Evolutionary conservation across 1,140 invertebrate species (phyloP).

Genomic region (Matsumurasca onukii): DNA sequence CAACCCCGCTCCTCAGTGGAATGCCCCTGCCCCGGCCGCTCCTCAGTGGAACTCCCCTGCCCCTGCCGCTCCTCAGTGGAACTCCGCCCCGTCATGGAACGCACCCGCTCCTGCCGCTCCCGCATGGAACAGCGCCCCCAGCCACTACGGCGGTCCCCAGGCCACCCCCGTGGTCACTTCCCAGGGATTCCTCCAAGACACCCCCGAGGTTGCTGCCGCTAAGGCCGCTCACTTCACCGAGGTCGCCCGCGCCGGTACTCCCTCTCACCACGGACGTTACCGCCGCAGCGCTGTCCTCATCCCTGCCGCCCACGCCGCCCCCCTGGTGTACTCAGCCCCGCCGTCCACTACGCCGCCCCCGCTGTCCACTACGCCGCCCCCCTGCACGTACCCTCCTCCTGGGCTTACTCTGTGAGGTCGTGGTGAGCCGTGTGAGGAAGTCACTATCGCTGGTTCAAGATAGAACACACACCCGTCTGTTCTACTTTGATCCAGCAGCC

Average conservation of each 20-base stretch:
- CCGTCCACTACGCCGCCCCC: slow-evolving; percentile 20
- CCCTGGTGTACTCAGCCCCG: too few relatives aligned
- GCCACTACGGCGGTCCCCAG: slow-evolving; percentile 52
- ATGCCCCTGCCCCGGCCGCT: slow-evolving; percentile 51
- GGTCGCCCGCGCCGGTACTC: slow-evolving; percentile 35
- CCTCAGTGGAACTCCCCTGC: too few relatives aligned
- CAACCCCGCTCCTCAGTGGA: slow-evolving; percentile 46
- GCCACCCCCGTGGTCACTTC: slow-evolving; percentile 24
- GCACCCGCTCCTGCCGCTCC: too few relatives aligned
- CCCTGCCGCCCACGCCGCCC: slow-evolving; percentile 49
- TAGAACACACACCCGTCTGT: too few relatives aligned
- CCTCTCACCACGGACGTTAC: slow-evolving; percentile 43
- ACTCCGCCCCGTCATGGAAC: too few relatives aligned
- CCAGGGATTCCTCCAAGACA: slow-evolving; percentile 27
- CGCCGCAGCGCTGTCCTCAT: slow-evolving; percentile 44
- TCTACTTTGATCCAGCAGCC: not conserved
- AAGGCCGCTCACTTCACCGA: slow-evolving; percentile 31
- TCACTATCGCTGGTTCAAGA: too few relatives aligned
- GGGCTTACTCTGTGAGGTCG: not conserved
- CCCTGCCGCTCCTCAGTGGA: too few relatives aligned
- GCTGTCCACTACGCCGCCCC: slow-evolving; percentile 6
- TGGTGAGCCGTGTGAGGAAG: too few relatives aligned
- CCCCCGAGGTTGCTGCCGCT: slow-evolving; percentile 39
- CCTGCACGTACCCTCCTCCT: not conserved
- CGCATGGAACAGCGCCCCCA: slow-evolving; percentile 44